phyloP scores from a whole-genome alignment of 2,888 invertebrate species.

The Dolomedes plantarius region DNA sequence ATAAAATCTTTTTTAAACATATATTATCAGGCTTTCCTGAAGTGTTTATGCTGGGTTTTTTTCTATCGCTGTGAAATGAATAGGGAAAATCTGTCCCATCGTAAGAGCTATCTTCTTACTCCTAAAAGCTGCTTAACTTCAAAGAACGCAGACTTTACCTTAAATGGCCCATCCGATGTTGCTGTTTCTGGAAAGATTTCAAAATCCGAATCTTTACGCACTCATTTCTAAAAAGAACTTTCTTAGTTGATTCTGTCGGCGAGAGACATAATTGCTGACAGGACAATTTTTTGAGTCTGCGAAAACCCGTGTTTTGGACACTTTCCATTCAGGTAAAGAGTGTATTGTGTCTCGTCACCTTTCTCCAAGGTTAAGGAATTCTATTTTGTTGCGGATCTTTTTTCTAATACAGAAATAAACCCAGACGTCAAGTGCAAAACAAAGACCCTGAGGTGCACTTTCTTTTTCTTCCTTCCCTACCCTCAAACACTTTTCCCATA shows the following conservation, averaged over 20 bases:
- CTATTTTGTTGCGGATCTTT: constrained; percentile 27
- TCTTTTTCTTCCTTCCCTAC: background rate
- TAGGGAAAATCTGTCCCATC: too few relatives aligned
- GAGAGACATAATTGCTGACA: background rate
- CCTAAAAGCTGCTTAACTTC: too few relatives aligned
- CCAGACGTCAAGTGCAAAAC: background rate
- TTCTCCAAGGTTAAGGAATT: constrained; percentile 64
- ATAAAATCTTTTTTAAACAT: too few relatives aligned
- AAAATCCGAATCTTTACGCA: background rate
- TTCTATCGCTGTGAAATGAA: too few relatives aligned
- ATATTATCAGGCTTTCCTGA: too few relatives aligned
- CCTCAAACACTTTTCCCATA: background rate
- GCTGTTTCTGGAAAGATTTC: background rate
- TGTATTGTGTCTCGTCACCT: constrained; percentile 57
- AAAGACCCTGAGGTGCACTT: background rate
- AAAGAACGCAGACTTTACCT: background rate
- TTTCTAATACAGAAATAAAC: constrained; percentile 1
- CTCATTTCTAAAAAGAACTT: background rate
- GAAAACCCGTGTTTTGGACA: constrained; percentile 22
- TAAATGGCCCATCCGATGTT: background rate
- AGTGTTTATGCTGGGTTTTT: too few relatives aligned
- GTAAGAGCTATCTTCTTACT: too few relatives aligned
- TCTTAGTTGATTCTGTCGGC: background rate
- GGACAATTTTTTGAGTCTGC: background rate
- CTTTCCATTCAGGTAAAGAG: constrained; percentile 65